Percentiles rank a stretch among this genome's conserved stretches.
These are phyloP conservation scores for Poeciliopsis retropinna DNA, from an alignment of 2,113 vertebrate genomes.

Conservation along the genomic window DNA sequence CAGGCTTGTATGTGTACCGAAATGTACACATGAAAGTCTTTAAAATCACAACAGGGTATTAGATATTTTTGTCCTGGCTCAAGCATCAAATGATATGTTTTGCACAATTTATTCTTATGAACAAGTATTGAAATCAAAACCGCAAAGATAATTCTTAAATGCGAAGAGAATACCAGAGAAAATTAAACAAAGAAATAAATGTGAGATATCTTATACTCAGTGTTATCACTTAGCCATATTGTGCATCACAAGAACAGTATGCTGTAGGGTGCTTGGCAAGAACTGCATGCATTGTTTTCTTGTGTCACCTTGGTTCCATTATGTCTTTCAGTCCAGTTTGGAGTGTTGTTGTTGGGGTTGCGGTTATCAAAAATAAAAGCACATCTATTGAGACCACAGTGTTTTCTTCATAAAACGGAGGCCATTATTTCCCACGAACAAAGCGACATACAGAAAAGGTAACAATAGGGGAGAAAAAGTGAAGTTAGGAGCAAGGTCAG, in stretches of 20 bases:
- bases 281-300: constrained; percentile 4
- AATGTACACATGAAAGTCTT: too few species aligned
- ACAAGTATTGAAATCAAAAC: too few species aligned
- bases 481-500: constrained; percentile 33
- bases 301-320: constrained; percentile 11
- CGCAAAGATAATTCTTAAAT: too few species aligned
- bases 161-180: not conserved
- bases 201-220: not conserved
- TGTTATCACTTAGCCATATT: not conserved
- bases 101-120: not conserved
- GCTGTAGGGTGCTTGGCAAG: not conserved
- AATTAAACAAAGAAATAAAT: not conserved
- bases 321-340: constrained; percentile 4
- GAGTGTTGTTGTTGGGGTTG: constrained; percentile 6
- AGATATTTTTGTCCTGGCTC: too few species aligned
- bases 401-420: constrained; percentile 36
- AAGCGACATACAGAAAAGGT: constrained; percentile 14
- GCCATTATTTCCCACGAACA: constrained; percentile 38
- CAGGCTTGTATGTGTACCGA: too few species aligned
- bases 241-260: not conserved
- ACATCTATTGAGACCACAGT: constrained; percentile 12
- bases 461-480: constrained; percentile 32
- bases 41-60: too few species aligned
- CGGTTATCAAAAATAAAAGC: constrained; percentile 8
- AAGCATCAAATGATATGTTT: not conserved